These are phyloP conservation scores for Pygathrix nemaeus DNA, from an alignment of 2,113 vertebrate species.

Conservation along the genomic window DNA sequence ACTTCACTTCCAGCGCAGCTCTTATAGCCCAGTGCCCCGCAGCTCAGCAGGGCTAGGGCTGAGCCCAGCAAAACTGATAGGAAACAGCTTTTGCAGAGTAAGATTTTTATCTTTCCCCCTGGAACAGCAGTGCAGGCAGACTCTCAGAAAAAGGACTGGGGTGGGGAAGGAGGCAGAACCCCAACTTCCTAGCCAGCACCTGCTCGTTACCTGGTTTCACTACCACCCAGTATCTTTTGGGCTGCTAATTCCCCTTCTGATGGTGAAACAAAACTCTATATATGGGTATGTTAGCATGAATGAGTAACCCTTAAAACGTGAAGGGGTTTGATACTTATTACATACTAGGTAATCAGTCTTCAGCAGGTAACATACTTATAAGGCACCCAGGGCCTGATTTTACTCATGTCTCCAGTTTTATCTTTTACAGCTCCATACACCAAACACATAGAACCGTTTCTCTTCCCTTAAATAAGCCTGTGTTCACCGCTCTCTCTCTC, in stretches of 20 bases:
- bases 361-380: background rate
- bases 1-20: slow-evolving; percentile 42
- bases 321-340: background rate
- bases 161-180: background rate
- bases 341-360: background rate
- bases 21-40: slow-evolving; percentile 25
- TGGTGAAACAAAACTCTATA: background rate
- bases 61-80: background rate
- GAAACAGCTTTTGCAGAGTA: slow-evolving; percentile 36
- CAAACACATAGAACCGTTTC: background rate
- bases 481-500: background rate
- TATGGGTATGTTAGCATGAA: background rate
- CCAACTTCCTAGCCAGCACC: background rate
- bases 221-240: too few relatives aligned
- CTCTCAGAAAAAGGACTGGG: background rate
- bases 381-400: background rate
- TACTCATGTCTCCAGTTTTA: background rate
- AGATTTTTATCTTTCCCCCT: background rate
- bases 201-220: background rate
- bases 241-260: background rate
- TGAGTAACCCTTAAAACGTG: background rate
- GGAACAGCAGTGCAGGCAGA: background rate
- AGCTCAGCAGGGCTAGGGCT: slow-evolving; percentile 32
- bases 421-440: background rate
- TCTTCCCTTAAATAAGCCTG: background rate